These are phyloP conservation scores for Oophaga sylvatica DNA, from an alignment of 2,797 vertebrate genomes.

Conservation along the genomic window DNA sequence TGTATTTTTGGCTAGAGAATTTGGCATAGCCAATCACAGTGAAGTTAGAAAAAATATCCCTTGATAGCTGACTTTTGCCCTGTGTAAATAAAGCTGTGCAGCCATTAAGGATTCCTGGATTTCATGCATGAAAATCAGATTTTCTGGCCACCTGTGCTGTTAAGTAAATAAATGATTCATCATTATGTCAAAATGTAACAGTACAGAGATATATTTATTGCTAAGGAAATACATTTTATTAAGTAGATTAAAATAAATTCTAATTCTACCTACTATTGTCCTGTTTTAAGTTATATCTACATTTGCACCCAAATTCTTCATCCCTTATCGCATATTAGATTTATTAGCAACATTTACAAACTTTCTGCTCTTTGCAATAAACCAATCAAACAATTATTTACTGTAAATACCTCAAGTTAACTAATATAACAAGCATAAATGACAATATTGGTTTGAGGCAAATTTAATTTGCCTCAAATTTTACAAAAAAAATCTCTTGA, in stretches of 20 bases:
- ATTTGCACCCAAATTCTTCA: too few relatives aligned
- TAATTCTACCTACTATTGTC: not conserved
- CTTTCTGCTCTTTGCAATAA: too few relatives aligned
- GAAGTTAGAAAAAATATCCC: constrained; percentile 82
- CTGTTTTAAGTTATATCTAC: not conserved
- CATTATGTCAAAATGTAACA: constrained; percentile 79
- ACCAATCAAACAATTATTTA: too few relatives aligned
- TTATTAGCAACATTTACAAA: too few relatives aligned
- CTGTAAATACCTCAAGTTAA: too few relatives aligned
- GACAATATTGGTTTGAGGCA: too few relatives aligned
- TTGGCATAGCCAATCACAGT: constrained; percentile 87
- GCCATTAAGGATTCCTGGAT: constrained; percentile 80
- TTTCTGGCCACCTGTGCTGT: constrained; percentile 83
- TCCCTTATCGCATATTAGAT: too few relatives aligned
- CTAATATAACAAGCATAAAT: too few relatives aligned
- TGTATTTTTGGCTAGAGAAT: constrained; percentile 82
- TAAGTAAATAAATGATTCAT: constrained; percentile 89
- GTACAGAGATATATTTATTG: constrained; percentile 71
- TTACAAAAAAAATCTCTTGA: too few relatives aligned
- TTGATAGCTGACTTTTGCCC: constrained; percentile 84
- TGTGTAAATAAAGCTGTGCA: constrained; percentile 77
- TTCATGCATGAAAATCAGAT: constrained; percentile 87
- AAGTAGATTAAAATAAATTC: constrained; percentile 64
- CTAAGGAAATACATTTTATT: constrained; percentile 68
- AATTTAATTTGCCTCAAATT: too few relatives aligned